Percentiles rank a stretch among this genome's conserved stretches.
Conservation (phyloP, 2,888 invertebrate species). For the Harmothoe impar region DNA sequence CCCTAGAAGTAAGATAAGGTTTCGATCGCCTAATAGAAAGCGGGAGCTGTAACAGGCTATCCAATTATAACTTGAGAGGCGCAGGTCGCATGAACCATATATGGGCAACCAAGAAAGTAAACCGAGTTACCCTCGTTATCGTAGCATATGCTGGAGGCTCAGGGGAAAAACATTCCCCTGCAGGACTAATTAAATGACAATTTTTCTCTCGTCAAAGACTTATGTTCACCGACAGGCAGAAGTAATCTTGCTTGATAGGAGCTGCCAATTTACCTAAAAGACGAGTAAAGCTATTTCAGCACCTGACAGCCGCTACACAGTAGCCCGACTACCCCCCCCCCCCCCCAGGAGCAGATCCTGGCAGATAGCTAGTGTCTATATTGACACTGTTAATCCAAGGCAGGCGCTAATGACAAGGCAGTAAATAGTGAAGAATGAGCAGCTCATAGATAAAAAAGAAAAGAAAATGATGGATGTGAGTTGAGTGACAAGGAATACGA, state of each 20-base stretch:
- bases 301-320: not conserved
- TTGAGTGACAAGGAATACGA: not conserved
- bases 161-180: not conserved
- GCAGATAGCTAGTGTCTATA: not conserved
- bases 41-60: no score
- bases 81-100: no score
- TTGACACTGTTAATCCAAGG: constrained; percentile 2
- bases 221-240: constrained; percentile 15
- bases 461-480: not conserved
- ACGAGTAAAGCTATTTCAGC: not conserved
- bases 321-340: not conserved
- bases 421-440: not conserved
- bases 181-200: not conserved
- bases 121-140: no score
- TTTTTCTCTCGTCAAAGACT: not conserved
- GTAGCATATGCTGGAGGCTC: no score
- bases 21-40: no score
- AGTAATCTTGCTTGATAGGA: not conserved
- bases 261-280: constrained; percentile 17
- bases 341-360: not conserved
- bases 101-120: no score
- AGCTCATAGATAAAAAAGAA: not conserved
- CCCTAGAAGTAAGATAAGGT: no score
- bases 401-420: not conserved
- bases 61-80: no score